A percentile compares a stretch with the other conserved stretches of the same genome.
Evolutionary conservation across 2,888 invertebrate species (phyloP).

Genomic region (Catocala nupta): DNA sequence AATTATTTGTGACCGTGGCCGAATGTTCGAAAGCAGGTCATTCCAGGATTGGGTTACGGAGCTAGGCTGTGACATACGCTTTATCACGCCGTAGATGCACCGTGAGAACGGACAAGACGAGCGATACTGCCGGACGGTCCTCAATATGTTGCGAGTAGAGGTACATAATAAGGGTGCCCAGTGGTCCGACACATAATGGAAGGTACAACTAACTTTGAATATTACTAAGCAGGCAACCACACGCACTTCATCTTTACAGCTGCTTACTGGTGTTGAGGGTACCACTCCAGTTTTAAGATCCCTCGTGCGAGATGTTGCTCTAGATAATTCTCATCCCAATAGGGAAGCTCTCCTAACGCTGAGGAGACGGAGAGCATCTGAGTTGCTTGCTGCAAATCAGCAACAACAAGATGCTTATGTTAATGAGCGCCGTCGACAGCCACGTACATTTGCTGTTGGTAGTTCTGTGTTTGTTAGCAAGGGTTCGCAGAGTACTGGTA

Average conservation of each 20-base stretch:
- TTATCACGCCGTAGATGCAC: not conserved
- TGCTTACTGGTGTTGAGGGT: constrained; percentile 4
- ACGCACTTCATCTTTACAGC: constrained; percentile 4
- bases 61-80: constrained; percentile 1
- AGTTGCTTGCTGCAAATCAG: not conserved
- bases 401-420: not conserved
- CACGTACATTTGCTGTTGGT: not conserved
- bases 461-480: not conserved
- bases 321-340: constrained; percentile 1
- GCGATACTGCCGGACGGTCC: constrained; percentile 15
- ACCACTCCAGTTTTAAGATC: constrained; percentile 5
- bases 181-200: constrained; percentile 17
- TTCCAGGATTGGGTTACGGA: constrained; percentile 6
- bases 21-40: constrained; percentile 10
- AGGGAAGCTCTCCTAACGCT: constrained; percentile 4
- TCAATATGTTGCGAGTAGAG: constrained; percentile 19
- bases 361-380: not conserved
- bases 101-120: constrained; percentile 16
- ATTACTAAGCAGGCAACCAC: constrained; percentile 9
- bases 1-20: constrained; percentile 4
- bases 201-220: constrained; percentile 17
- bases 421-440: not conserved
- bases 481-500: not conserved
- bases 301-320: constrained; percentile 11
- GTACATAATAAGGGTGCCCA: constrained; percentile 1